Evolutionary conservation across 2,113 vertebrate species (phyloP).

Genomic region (Passer montanus): DNA sequence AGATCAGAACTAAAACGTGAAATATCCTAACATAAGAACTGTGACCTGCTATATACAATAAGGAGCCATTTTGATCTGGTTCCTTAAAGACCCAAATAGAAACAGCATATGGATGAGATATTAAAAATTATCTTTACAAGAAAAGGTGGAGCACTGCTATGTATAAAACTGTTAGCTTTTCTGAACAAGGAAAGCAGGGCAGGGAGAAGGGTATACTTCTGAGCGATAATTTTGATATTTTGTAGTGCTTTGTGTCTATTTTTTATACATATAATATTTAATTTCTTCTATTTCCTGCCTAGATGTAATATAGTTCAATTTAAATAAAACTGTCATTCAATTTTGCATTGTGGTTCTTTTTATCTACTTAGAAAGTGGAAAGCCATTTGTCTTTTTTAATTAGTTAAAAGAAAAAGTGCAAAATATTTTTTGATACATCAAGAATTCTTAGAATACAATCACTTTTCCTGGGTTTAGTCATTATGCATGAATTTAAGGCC

Average conservation of each 20-base stretch:
- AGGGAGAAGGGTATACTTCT: neutral
- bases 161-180: neutral
- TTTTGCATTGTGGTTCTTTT: neutral
- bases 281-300: neutral
- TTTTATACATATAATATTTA: neutral
- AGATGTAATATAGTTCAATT: neutral
- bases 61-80: neutral
- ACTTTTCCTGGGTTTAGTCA: neutral
- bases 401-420: neutral
- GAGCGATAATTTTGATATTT: neutral
- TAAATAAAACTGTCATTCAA: neutral
- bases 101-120: neutral
- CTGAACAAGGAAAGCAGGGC: accelerated
- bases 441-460: neutral
- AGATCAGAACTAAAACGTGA: neutral
- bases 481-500: neutral
- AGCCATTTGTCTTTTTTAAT: neutral
- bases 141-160: neutral
- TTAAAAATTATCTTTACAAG: neutral
- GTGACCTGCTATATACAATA: neutral
- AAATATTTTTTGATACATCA: neutral
- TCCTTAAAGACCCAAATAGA: neutral
- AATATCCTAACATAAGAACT: neutral
- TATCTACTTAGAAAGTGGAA: neutral
- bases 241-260: accelerated